Percentiles rank a stretch among this genome's conserved stretches.
Conservation (phyloP, 2,113 vertebrate genomes). For the Proterorhinus semilunaris region DNA sequence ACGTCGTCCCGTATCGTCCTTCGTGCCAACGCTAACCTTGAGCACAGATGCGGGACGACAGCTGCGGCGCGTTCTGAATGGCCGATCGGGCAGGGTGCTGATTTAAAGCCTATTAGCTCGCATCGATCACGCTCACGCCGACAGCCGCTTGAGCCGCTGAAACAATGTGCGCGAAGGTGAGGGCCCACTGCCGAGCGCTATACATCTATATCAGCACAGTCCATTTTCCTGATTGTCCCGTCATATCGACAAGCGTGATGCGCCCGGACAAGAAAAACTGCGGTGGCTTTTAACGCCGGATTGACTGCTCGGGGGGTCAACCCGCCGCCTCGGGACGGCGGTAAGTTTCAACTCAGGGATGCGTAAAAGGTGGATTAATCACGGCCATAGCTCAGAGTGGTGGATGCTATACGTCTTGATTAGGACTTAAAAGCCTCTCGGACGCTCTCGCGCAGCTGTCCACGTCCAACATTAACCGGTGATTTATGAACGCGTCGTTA, state of each 20-base stretch:
- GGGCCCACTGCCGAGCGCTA: constrained; percentile 31
- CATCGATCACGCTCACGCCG: constrained; percentile 55
- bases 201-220: constrained; percentile 73
- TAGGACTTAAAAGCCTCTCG: constrained; percentile 9
- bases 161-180: constrained; percentile 69
- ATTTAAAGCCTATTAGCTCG: constrained; percentile 65
- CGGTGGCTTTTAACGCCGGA: constrained; percentile 49
- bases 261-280: constrained; percentile 25
- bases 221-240: constrained; percentile 75
- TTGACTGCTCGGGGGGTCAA: constrained; percentile 43
- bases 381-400: constrained; percentile 16
- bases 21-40: constrained; percentile 52
- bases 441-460: not conserved
- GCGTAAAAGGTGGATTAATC: constrained; percentile 48
- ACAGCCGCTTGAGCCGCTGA: constrained; percentile 58
- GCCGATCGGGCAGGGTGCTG: constrained; percentile 44
- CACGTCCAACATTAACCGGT: not conserved
- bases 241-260: constrained; percentile 59
- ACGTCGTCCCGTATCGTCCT: constrained; percentile 9
- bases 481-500: constrained; percentile 3
- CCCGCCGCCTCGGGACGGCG: constrained; percentile 16
- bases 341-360: constrained; percentile 7
- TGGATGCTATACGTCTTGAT: constrained; percentile 18
- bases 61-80: constrained; percentile 41
- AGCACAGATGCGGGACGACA: constrained; percentile 35